Evolutionary conservation across 2,888 invertebrate species (phyloP).

Genomic region (Amphipoea lucens): DNA sequence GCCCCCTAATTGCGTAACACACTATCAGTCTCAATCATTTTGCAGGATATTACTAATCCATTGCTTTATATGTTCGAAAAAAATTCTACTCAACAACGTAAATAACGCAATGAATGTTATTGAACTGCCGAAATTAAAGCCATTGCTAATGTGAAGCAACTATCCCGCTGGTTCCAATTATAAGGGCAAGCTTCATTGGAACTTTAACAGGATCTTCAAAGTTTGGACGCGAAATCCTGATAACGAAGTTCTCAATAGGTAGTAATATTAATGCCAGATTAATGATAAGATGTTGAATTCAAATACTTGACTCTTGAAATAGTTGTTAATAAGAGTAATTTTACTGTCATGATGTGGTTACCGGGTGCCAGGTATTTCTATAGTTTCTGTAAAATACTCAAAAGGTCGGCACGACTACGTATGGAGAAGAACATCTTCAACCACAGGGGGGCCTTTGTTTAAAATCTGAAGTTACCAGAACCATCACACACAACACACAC

Average conservation of each 20-base stretch:
- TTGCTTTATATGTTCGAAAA: too few species aligned
- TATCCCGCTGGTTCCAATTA: background rate
- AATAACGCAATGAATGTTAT: background rate
- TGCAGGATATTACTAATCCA: background rate
- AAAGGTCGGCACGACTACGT: background rate
- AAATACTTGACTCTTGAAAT: background rate
- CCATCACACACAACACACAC: background rate
- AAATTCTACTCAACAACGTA: background rate
- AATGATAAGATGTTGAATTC: background rate
- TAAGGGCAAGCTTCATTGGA: conserved; percentile 5
- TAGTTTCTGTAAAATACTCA: background rate
- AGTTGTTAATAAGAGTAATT: background rate
- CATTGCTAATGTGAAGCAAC: background rate
- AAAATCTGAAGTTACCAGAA: background rate
- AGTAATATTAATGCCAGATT: conserved; percentile 1
- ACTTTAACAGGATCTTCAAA: conserved; percentile 35
- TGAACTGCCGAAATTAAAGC: background rate
- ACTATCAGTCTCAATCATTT: background rate
- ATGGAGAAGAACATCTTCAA: background rate
- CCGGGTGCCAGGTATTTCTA: background rate
- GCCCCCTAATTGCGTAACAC: too few species aligned
- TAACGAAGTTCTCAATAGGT: conserved; percentile 8
- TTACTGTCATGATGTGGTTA: too few species aligned
- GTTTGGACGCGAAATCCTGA: conserved; percentile 11
- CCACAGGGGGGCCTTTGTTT: background rate